Conservation (phyloP, 2,888 invertebrate genomes). For the Ditylenchus weischeri region DNA sequence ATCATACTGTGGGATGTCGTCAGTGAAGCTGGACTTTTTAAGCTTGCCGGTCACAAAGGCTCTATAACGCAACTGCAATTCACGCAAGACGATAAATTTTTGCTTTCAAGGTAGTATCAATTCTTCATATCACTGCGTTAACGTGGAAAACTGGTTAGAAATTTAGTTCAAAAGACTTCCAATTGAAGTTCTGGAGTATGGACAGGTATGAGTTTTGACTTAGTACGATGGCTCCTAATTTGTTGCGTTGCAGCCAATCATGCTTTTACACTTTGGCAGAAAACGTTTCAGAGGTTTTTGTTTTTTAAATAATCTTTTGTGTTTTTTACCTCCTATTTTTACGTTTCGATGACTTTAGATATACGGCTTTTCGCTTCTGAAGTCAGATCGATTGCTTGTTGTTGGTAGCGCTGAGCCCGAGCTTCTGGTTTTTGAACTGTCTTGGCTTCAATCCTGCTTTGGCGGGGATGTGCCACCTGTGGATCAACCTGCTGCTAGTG, state of each 20-base stretch:
- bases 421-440: conserved; percentile 65
- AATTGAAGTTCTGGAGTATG: conserved; percentile 94
- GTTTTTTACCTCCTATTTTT: too few species aligned
- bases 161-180: conserved; percentile 78
- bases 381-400: conserved; percentile 77
- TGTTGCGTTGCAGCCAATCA: conserved; percentile 66
- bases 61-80: conserved; percentile 72
- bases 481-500: conserved; percentile 59
- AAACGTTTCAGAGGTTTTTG: conserved; percentile 65
- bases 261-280: conserved; percentile 92
- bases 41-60: conserved; percentile 87
- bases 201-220: conserved; percentile 65
- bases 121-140: neutral
- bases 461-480: neutral
- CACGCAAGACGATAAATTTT: conserved; percentile 58
- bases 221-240: too few species aligned
- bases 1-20: conserved; percentile 86
- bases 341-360: conserved; percentile 59
- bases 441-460: conserved; percentile 37
- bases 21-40: conserved; percentile 80
- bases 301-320: too few species aligned
- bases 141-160: neutral
- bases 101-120: conserved; percentile 60
- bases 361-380: conserved; percentile 77
- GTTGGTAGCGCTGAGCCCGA: conserved; percentile 82